These are phyloP conservation scores for Acrossocheilus fasciatus DNA, from an alignment of 2,797 vertebrate genomes.

Conservation along the genomic window DNA sequence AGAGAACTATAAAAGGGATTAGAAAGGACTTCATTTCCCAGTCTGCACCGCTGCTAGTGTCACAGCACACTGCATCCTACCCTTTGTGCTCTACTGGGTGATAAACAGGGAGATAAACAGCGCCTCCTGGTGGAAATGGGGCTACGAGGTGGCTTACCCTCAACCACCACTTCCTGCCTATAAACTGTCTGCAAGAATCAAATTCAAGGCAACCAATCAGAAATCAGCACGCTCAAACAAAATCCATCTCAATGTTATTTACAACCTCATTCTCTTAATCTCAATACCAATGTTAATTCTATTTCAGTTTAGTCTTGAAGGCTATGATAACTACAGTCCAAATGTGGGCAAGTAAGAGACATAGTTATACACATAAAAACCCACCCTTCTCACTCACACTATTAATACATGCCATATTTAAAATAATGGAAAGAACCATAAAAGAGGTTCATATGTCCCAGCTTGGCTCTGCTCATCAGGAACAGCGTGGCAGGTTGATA, in stretches of 20 bases:
- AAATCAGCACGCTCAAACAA: slow-evolving; percentile 24
- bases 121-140: slow-evolving; percentile 90
- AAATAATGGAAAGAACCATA: not conserved
- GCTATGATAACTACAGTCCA: not conserved
- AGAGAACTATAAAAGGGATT: slow-evolving; percentile 50
- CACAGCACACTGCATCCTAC: slow-evolving; percentile 83
- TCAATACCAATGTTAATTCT: slow-evolving; percentile 24
- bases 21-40: slow-evolving; percentile 61
- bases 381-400: not conserved
- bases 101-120: slow-evolving; percentile 85
- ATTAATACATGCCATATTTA: not conserved
- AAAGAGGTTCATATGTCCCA: not conserved
- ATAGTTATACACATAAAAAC: slow-evolving; percentile 27
- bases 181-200: slow-evolving; percentile 90
- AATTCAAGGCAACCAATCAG: slow-evolving; percentile 69
- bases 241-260: not conserved
- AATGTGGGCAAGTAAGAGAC: not conserved
- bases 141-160: slow-evolving; percentile 96
- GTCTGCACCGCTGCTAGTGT: slow-evolving; percentile 67
- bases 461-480: not conserved
- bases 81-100: slow-evolving; percentile 90
- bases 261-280: slow-evolving; percentile 4
- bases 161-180: slow-evolving; percentile 86
- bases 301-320: slow-evolving; percentile 5
- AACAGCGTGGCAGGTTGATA: not conserved